Base-by-base conservation (phyloP, 2,797 vertebrate species). In the Lagorchestes hirsutus region DNA sequence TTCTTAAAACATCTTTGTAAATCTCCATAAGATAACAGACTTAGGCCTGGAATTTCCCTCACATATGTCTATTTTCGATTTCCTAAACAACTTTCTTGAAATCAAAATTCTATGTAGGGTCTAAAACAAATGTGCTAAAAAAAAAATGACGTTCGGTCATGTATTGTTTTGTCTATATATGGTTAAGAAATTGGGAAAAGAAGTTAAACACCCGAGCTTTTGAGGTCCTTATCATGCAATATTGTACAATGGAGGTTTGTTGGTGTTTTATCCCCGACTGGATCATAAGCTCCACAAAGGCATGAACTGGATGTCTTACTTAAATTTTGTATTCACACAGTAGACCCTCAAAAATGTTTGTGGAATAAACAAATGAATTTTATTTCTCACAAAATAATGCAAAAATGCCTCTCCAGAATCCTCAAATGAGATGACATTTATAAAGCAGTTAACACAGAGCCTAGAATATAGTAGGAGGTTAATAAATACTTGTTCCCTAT, bases 11-110 rank as follows among this genome's bases (percentile, higher is more conserved):
- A 62, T 62, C 4, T 62, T 62, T 62, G 59, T 52, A 29, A 62
- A 62, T 31, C 29, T 5, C 59, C 6, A 5, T 5, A 34, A 31
- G 31, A 62, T 0, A 5, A 59, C 58, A 62, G 31, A 34, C 12
- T 14, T 34, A 62, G 31, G 34, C 34, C n/a, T n/a, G 34, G 16
- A 74, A 74, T n/a, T 40, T 74, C 62, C 34, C 13, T n/a, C 34
- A n/a, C 62, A n/a, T 50, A 59, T 2, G 93, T 55, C 29, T 91
- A 90, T 54, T 74, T 92, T 90, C 34, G 93, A 67, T 28, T 97
- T 93, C 87, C 91, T 46, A 93, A 29, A 91, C 24, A 54, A 95
- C 90, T 91, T 91, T 91, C 50, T 54, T 29, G 27, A 90, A 16
- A 28, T 90, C 18, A 12, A 90, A 52, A 90, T 31, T 22, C 9